phyloP scores from a whole-genome alignment of 2,113 vertebrate genomes.

The Fulica atra region DNA sequence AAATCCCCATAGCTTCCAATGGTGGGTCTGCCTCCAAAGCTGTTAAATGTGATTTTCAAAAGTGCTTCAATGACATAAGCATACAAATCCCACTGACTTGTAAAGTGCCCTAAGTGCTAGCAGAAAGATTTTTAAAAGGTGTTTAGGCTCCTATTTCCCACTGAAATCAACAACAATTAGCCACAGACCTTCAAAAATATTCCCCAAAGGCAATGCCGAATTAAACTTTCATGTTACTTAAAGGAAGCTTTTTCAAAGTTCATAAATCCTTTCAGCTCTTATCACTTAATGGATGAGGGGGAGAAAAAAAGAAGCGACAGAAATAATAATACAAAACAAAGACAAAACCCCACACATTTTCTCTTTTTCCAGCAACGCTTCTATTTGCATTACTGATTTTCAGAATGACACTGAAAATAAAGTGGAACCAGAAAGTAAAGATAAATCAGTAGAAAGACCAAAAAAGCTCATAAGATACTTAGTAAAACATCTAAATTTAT shows the following conservation, averaged over 20 bases:
- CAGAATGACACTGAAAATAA: background rate
- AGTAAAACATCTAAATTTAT: background rate
- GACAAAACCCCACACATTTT: accelerated
- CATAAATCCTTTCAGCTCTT: background rate
- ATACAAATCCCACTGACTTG: background rate
- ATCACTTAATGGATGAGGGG: background rate
- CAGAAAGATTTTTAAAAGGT: constrained; percentile 14
- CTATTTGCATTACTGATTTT: background rate
- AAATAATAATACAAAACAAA: background rate
- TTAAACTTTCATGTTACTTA: background rate
- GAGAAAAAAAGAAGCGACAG: background rate
- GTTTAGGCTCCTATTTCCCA: constrained; percentile 27
- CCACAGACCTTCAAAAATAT: background rate
- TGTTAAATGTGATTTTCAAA: background rate
- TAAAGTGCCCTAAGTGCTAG: background rate
- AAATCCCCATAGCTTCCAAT: background rate
- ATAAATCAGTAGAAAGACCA: background rate
- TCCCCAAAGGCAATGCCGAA: background rate
- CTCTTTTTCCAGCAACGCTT: background rate
- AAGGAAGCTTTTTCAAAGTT: background rate
- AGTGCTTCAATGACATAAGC: background rate
- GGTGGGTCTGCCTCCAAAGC: background rate
- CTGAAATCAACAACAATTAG: constrained; percentile 10
- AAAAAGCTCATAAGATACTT: background rate
- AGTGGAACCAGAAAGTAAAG: background rate